Base-by-base conservation (phyloP, 92 coral and sea anemone species). In the Palythoa caribaeorum region DNA sequence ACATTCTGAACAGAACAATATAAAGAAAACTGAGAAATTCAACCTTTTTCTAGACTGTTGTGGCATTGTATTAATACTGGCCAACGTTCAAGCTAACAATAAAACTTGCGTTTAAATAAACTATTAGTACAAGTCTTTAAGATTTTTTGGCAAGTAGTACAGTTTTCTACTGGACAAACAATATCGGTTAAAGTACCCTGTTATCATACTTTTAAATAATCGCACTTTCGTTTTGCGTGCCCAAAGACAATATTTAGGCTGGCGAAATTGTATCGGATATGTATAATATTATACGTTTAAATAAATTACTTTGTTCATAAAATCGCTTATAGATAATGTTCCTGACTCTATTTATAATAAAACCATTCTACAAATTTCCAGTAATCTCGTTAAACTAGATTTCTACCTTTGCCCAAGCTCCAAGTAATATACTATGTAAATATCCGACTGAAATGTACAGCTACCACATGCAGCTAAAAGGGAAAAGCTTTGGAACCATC, bases 1-100 rank as follows among this genome's bases (percentile, higher is more conserved):
- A 39, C 57, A 68, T 81, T 77, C 48, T 66, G 59, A 68, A 66
- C 63, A 81, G 84, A 47, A 21, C 62, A 65, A 39, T 5, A 10
- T 6, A 51, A 17, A 39, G 48, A 13, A 66, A 36, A 77, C 63
- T 57, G 19, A 39, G 54, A 79, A 16, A 9, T 36, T 11, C 19
- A n/a, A 17, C 15, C 38, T 15, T 79, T 68, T 66, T 77, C 48
- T 54, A 20, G 14, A n/a, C 15, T n/a, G 17, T 75, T 20, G 60
- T 19, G 50, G 48, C 76, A 48, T 51, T 80, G 39, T 74, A 65
- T 9, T 35, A 1, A 1, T 48, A 47, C 28, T 28, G 36, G 44
- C 51, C 73, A 66, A 21, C 63, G 44, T 48, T 38, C 9, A 70
- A 70, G 75, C 44, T 10, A 70, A 35, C 75, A 70, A 70, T 36